phyloP scores from a whole-genome alignment of 2,888 invertebrate species.

The Lithophane ornitopus region DNA sequence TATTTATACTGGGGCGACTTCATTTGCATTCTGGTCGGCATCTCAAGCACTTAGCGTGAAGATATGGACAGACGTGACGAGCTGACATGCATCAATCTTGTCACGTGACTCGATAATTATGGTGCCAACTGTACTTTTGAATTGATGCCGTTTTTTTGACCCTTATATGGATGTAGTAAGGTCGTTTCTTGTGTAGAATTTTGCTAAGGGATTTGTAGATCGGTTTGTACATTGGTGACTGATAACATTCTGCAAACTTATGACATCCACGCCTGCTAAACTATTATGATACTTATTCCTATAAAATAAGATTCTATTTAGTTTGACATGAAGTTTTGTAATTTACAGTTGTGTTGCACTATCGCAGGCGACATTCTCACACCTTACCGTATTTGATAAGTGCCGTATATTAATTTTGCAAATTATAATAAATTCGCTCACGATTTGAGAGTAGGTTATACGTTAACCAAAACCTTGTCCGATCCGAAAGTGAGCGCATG shows the following conservation, averaged over 20 bases:
- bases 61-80: constrained; percentile 77
- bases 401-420: constrained; percentile 59
- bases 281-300: constrained; percentile 22
- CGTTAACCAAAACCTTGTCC: neutral
- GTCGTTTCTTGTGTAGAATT: constrained; percentile 25
- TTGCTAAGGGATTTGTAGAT: constrained; percentile 46
- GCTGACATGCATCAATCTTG: constrained; percentile 83
- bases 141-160: constrained; percentile 6
- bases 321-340: neutral
- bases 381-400: constrained; percentile 70
- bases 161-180: constrained; percentile 28
- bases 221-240: constrained; percentile 46
- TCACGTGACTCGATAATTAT: constrained; percentile 74
- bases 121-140: constrained; percentile 35
- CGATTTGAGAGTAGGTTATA: constrained; percentile 52
- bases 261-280: constrained; percentile 16
- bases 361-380: constrained; percentile 67
- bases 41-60: constrained; percentile 81
- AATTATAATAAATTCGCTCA: constrained; percentile 57
- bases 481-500: no score
- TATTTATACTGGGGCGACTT: constrained; percentile 69
- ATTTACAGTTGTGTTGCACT: constrained; percentile 17
- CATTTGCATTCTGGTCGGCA: constrained; percentile 81
- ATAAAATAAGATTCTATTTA: constrained; percentile 8
- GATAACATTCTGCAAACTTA: constrained; percentile 59